Percentiles rank a stretch among this genome's conserved stretches.
Evolutionary conservation across 2,797 vertebrate species (phyloP).

Genomic region (Coregonus ussuriensis): DNA sequence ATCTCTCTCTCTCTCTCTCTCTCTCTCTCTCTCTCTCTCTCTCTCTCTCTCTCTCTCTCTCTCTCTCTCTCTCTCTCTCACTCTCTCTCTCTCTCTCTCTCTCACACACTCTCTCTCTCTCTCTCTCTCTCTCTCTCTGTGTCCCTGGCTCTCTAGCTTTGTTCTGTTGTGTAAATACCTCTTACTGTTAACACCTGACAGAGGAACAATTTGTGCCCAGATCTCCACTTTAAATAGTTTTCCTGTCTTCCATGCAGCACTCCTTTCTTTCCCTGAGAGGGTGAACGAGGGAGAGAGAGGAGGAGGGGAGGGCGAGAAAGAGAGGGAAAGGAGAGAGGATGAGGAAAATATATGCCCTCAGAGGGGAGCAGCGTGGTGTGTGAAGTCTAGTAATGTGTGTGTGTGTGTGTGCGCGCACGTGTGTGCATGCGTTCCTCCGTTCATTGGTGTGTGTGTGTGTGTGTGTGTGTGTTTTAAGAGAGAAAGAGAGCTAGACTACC

Average conservation of each 20-base stretch:
- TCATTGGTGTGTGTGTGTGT: background rate
- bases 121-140: conserved; percentile 15
- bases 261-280: conserved; percentile 33
- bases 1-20: no score
- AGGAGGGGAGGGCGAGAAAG: conserved; percentile 21
- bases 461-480: background rate
- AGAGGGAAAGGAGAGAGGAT: conserved; percentile 6
- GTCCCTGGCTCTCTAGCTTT: conserved; percentile 27
- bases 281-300: conserved; percentile 25
- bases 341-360: conserved; percentile 61
- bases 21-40: no score
- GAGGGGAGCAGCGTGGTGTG: conserved; percentile 50
- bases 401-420: no score
- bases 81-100: background rate
- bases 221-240: conserved; percentile 53
- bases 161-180: conserved; percentile 63
- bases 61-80: background rate
- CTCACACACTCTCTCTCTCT: conserved; percentile 20
- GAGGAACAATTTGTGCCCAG: conserved; percentile 51
- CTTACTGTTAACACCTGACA: conserved; percentile 55
- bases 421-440: background rate
- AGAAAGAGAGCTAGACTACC: no score
- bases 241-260: conserved; percentile 33
- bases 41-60: conserved; percentile 1
- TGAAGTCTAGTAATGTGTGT: conserved; percentile 60